A percentile compares a stretch with the other conserved stretches of the same genome.
Conservation (phyloP, 2,113 vertebrate genomes). For the Hemichromis elongatus region DNA sequence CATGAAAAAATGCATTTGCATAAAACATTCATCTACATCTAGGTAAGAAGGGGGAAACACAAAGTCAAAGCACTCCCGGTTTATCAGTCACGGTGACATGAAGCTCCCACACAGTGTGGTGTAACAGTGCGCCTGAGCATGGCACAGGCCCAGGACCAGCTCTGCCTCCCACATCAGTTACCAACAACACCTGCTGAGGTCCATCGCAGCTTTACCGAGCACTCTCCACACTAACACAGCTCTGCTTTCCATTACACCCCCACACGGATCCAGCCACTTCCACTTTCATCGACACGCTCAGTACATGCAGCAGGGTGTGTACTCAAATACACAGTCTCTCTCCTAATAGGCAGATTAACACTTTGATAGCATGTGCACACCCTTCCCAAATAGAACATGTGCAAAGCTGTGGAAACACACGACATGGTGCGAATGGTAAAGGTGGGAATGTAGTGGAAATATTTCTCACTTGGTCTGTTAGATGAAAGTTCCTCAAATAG, state of each 20-base stretch:
- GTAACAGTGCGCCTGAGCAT: not conserved
- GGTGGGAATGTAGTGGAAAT: conserved; percentile 18
- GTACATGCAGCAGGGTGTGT: not conserved
- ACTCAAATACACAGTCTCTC: not conserved
- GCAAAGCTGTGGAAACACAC: conserved; percentile 15
- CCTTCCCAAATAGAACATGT: not conserved
- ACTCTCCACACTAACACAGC: conserved; percentile 22
- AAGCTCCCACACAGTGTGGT: conserved; percentile 1
- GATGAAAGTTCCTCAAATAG: not conserved
- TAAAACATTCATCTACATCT: not conserved
- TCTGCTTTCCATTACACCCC: conserved; percentile 27
- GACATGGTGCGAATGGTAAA: conserved; percentile 8
- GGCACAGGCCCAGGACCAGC: conserved; percentile 18
- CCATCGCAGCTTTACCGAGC: conserved; percentile 1
- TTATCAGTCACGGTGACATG: not conserved
- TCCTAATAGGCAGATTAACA: conserved; percentile 31
- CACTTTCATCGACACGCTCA: not conserved
- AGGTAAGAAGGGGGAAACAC: not conserved
- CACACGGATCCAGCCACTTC: not conserved
- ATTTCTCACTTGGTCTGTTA: conserved; percentile 30
- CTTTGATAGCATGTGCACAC: not conserved
- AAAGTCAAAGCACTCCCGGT: not conserved
- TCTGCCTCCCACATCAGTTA: conserved; percentile 25
- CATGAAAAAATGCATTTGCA: not conserved
- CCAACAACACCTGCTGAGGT: conserved; percentile 27